A percentile compares a stretch with the other conserved stretches of the same genome.
Evolutionary conservation across 2,113 vertebrate species (phyloP).

Genomic region (Archocentrus centrarchus): DNA sequence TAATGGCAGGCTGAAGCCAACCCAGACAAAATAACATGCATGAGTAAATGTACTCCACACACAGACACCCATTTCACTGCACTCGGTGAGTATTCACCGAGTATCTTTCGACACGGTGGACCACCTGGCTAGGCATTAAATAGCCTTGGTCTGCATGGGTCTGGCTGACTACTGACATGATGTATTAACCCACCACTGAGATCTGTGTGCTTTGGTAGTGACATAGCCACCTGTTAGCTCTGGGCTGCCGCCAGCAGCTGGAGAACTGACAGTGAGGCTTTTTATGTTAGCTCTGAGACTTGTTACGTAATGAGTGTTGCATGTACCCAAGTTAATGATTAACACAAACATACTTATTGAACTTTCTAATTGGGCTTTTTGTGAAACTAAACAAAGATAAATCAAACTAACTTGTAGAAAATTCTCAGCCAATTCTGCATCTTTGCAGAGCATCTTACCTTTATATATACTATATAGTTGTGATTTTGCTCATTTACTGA

Average conservation of each 20-base stretch:
- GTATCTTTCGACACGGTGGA: constrained; percentile 26
- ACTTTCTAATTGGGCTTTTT: neutral
- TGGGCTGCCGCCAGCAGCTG: constrained; percentile 22
- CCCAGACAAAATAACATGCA: constrained; percentile 37
- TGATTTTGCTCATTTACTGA: constrained; percentile 2
- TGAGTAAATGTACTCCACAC: constrained; percentile 31
- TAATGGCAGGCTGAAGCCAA: constrained; percentile 12
- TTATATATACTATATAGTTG: neutral
- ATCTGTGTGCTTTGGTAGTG: constrained; percentile 32
- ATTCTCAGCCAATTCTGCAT: neutral
- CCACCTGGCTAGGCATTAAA: constrained; percentile 49
- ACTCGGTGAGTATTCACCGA: neutral
- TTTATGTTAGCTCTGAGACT: constrained; percentile 41
- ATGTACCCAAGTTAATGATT: constrained; percentile 25
- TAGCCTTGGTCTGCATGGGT: constrained; percentile 26
- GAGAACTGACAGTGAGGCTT: constrained; percentile 23
- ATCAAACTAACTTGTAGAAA: neutral
- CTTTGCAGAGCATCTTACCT: neutral
- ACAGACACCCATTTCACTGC: constrained; percentile 29
- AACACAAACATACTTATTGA: constrained; percentile 17
- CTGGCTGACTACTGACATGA: constrained; percentile 49
- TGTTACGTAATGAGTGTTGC: constrained; percentile 28
- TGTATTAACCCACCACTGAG: constrained; percentile 49
- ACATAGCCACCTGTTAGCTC: constrained; percentile 23
- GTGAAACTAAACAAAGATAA: constrained; percentile 11